Conservation (phyloP, 2,797 vertebrate genomes). For the Spondyliosoma cantharus region DNA sequence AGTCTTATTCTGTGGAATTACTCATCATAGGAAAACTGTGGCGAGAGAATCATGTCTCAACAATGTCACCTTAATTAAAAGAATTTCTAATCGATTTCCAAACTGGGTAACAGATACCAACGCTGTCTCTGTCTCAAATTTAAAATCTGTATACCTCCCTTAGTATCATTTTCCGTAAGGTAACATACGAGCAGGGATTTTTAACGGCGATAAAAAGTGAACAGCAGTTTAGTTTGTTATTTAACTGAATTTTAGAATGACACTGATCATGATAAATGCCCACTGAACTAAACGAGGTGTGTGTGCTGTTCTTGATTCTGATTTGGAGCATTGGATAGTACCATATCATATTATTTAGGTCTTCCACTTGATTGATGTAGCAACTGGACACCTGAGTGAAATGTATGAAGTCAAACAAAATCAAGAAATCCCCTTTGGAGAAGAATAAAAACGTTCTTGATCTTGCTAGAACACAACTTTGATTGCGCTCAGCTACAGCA, state of each 20-base stretch:
- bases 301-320: not conserved
- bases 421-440: not conserved
- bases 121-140: not conserved
- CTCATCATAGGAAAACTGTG: not conserved
- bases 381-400: not conserved
- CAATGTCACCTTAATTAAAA: not conserved
- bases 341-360: not conserved
- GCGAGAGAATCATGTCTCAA: not conserved
- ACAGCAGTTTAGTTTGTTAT: not conserved
- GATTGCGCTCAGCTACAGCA: not conserved
- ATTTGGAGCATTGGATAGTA: not conserved
- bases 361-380: not conserved
- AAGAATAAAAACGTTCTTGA: not conserved
- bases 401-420: not conserved
- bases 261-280: not conserved
- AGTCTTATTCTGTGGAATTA: slow-evolving; percentile 2
- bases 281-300: not conserved
- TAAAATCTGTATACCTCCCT: not conserved
- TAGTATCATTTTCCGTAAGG: not conserved
- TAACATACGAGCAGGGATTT: not conserved
- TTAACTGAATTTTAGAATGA: not conserved
- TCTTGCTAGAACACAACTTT: no score
- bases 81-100: not conserved
- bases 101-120: not conserved
- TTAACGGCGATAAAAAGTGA: not conserved